Percentiles rank a stretch among this genome's conserved stretches.
Conservation (phyloP, 2,113 vertebrate genomes). For the Poecile atricapillus region DNA sequence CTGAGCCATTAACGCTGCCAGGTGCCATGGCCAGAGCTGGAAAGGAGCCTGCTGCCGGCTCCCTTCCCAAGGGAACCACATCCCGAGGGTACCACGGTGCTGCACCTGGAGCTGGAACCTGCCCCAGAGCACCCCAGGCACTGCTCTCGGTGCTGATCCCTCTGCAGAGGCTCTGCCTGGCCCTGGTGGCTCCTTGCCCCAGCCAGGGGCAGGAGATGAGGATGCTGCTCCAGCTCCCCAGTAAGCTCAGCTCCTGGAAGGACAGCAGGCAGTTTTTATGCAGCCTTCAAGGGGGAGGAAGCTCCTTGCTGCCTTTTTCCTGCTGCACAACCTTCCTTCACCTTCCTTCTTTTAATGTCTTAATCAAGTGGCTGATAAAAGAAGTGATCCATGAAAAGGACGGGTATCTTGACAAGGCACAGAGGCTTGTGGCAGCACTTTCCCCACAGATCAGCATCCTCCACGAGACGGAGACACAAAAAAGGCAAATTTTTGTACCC, state of each 20-base stretch:
- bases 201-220: not conserved
- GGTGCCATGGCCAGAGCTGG: not conserved
- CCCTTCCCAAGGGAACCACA: not conserved
- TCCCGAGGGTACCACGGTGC: rapidly evolving
- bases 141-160: not conserved
- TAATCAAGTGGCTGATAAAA: constrained; percentile 76
- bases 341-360: constrained; percentile 75
- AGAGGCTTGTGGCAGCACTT: constrained; percentile 51
- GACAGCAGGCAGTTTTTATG: not conserved
- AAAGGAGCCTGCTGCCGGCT: not conserved
- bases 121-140: rapidly evolving
- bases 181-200: not conserved
- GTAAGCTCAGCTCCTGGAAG: not conserved
- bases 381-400: constrained; percentile 72
- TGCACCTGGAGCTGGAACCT: rapidly evolving
- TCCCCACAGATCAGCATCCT: constrained; percentile 57
- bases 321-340: constrained; percentile 68
- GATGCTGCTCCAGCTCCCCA: rapidly evolving
- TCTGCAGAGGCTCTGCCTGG: not conserved
- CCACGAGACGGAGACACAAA: constrained; percentile 49
- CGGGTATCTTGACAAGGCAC: constrained; percentile 58
- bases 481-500: constrained; percentile 77
- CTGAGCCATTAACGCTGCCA: rapidly evolving
- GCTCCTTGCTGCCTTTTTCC: constrained; percentile 6
- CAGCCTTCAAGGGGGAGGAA: not conserved